Evolutionary conservation across 2,797 vertebrate genomes (phyloP).

Genomic region (Pempheris klunzingeri): DNA sequence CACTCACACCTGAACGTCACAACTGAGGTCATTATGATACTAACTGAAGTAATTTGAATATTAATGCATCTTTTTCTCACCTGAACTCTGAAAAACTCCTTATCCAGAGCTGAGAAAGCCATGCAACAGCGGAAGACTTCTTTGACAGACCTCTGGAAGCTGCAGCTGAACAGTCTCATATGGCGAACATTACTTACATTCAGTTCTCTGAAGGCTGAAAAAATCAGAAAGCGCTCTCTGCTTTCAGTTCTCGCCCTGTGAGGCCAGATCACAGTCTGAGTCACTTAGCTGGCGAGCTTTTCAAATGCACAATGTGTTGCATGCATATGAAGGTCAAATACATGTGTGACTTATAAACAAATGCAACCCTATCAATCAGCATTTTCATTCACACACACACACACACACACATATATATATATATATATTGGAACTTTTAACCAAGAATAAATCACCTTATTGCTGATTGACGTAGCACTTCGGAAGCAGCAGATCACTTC

Average conservation of each 20-base stretch:
- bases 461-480: conserved; percentile 23
- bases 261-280: conserved; percentile 19
- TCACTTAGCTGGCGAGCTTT: conserved; percentile 28
- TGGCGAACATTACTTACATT: background rate
- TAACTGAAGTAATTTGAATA: background rate
- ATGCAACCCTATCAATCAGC: conserved; percentile 1
- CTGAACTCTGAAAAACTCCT: background rate
- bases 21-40: background rate
- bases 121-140: background rate
- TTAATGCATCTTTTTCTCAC: background rate
- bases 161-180: conserved; percentile 1
- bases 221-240: conserved; percentile 31
- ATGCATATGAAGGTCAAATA: conserved; percentile 28
- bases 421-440: background rate
- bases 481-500: conserved; percentile 1
- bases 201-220: background rate
- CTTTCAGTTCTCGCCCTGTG: conserved; percentile 23
- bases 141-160: background rate
- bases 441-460: conserved; percentile 1
- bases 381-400: conserved; percentile 14
- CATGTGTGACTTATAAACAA: conserved; percentile 6
- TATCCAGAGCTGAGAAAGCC: background rate
- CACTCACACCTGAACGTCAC: background rate
- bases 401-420: too few species aligned
- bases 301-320: background rate